A percentile compares a stretch with the other conserved stretches of the same genome.
Conservation (phyloP, 2,113 vertebrate genomes). For the Nothobranchius kuhntae region DNA sequence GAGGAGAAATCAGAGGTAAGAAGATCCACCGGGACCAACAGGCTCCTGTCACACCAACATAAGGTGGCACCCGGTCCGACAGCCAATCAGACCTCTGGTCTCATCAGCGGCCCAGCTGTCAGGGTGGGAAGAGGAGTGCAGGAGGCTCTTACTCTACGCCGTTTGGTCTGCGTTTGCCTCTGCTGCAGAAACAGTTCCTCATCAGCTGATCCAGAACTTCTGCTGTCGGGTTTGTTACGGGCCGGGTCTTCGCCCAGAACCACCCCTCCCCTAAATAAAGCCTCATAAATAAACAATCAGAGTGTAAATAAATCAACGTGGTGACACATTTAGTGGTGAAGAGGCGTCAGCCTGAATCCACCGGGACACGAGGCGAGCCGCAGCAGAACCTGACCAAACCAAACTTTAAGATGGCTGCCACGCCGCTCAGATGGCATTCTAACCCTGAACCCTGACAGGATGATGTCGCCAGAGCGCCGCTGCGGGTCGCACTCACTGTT, state of each 20-base stretch:
- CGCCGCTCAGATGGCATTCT: too few relatives aligned
- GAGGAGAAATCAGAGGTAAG: neutral
- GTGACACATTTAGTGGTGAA: slow-evolving; percentile 23
- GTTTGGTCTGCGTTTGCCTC: neutral
- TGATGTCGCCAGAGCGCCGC: slow-evolving; percentile 6
- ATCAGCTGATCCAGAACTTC: neutral
- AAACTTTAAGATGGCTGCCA: slow-evolving; percentile 43
- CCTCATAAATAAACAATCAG: slow-evolving; percentile 48
- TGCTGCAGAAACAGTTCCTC: neutral
- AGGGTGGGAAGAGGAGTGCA: slow-evolving; percentile 51
- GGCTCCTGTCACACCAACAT: slow-evolving; percentile 10
- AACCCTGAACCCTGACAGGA: slow-evolving; percentile 29
- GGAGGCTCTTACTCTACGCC: slow-evolving; percentile 15
- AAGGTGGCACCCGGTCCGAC: slow-evolving; percentile 21
- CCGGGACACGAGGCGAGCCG: slow-evolving; percentile 9
- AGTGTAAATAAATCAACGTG: slow-evolving; percentile 39
- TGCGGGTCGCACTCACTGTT: slow-evolving; percentile 37
- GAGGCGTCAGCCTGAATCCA: slow-evolving; percentile 32
- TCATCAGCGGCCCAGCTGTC: slow-evolving; percentile 59
- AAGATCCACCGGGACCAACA: slow-evolving; percentile 8
- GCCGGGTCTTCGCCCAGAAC: neutral
- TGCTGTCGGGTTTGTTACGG: neutral
- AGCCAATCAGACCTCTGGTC: slow-evolving; percentile 65
- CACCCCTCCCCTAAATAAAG: slow-evolving; percentile 7
- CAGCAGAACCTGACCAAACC: too few relatives aligned